A percentile compares a stretch with the other conserved stretches of the same genome.
Evolutionary conservation across 1,140 invertebrate genomes (phyloP).

Genomic region (Lepidurus packardi): DNA sequence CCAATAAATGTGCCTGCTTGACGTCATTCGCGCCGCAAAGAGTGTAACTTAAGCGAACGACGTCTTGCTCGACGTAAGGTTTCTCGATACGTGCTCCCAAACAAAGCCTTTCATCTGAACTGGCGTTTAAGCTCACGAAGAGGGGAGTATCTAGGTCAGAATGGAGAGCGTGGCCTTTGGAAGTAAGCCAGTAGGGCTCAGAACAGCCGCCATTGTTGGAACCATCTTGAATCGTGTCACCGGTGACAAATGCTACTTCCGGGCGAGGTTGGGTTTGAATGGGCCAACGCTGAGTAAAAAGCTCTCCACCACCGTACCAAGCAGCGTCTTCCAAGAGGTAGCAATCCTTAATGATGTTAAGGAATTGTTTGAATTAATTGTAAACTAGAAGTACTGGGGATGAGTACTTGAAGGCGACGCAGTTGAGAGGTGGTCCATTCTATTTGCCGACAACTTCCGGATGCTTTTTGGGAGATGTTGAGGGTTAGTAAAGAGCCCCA

Average conservation of each 20-base stretch:
- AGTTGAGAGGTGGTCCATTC: not conserved
- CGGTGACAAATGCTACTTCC: conserved; percentile 37
- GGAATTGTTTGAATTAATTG: not conserved
- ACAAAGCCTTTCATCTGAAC: conserved; percentile 54
- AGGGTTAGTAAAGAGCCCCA: not conserved
- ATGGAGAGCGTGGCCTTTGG: conserved; percentile 58
- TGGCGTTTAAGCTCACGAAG: conserved; percentile 64
- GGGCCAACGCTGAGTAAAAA: conserved; percentile 46
- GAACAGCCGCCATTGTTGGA: conserved; percentile 57
- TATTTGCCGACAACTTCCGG: not conserved
- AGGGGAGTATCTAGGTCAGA: conserved; percentile 58
- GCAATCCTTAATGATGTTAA: conserved; percentile 26
- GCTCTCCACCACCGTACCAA: conserved; percentile 47
- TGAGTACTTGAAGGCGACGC: conserved; percentile 12
- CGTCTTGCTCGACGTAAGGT: conserved; percentile 33
- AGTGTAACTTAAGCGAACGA: conserved; percentile 52
- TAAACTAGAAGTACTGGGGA: not conserved
- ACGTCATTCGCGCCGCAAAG: conserved; percentile 52
- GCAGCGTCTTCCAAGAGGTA: conserved; percentile 26
- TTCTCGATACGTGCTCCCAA: conserved; percentile 48
- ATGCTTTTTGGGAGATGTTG: not conserved
- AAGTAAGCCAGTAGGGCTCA: conserved; percentile 71
- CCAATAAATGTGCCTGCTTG: conserved; percentile 56
- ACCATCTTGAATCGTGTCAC: conserved; percentile 44
- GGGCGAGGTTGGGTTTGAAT: conserved; percentile 40